Conservation (phyloP, 2,888 invertebrate species). For the Metallyticus violacea region DNA sequence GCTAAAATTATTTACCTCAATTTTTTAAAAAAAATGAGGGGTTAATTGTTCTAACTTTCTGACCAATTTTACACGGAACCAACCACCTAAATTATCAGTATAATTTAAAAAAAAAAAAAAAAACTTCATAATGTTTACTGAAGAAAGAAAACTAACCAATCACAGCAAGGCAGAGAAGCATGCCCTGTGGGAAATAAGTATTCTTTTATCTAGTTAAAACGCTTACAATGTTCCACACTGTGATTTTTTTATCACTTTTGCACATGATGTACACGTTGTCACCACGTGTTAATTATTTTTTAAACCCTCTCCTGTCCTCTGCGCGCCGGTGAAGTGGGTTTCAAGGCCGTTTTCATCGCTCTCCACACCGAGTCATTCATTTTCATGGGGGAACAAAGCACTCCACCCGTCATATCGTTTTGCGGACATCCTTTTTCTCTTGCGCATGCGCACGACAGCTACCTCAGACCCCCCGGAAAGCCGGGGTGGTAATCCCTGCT, state of each 20-base stretch:
- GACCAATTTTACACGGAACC: too few species aligned
- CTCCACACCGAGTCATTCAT: not conserved
- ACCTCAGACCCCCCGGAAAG: not conserved
- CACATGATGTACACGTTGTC: not conserved
- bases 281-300: not conserved
- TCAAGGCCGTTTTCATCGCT: not conserved
- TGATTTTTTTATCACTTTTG: not conserved
- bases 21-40: too few species aligned
- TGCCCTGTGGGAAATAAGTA: too few species aligned
- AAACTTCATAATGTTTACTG: too few species aligned
- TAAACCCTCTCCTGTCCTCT: not conserved
- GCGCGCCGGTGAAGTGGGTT: not conserved
- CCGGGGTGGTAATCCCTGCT: not conserved
- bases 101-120: too few species aligned
- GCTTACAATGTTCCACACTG: too few species aligned
- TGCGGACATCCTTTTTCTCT: not conserved
- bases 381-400: not conserved
- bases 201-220: too few species aligned
- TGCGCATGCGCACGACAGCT: not conserved
- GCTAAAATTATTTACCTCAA: too few species aligned
- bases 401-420: not conserved
- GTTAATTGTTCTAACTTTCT: too few species aligned
- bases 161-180: too few species aligned
- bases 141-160: too few species aligned
- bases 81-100: too few species aligned